These are phyloP conservation scores for Sthenelais limicola DNA, from an alignment of 2,888 invertebrate genomes.

Conservation along the genomic window DNA sequence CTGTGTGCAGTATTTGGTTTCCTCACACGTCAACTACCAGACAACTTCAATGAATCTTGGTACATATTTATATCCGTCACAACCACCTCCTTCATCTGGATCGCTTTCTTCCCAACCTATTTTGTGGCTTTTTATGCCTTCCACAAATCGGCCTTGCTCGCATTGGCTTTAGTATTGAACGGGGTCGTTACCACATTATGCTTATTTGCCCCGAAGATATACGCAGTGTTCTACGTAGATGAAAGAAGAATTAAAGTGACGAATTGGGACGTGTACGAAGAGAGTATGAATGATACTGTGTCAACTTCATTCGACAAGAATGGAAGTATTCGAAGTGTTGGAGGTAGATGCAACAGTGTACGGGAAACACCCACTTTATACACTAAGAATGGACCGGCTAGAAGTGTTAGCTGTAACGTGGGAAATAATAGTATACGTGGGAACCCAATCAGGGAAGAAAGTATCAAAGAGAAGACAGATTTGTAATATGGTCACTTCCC, in stretches of 20 bases:
- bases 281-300: too few relatives aligned
- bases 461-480: too few relatives aligned
- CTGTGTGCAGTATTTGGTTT: conserved; percentile 26
- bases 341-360: too few relatives aligned
- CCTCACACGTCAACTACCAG: conserved; percentile 31
- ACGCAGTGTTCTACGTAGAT: conserved; percentile 32
- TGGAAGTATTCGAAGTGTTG: too few relatives aligned
- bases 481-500: too few relatives aligned
- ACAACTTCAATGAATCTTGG: conserved; percentile 42
- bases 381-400: too few relatives aligned
- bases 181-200: conserved; percentile 23
- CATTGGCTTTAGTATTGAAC: conserved; percentile 13
- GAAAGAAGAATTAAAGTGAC: conserved; percentile 19
- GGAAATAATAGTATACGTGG: too few relatives aligned
- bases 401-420: too few relatives aligned
- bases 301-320: too few relatives aligned
- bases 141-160: conserved; percentile 19
- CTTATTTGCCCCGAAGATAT: conserved; percentile 35
- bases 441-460: too few relatives aligned
- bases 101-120: conserved; percentile 36
- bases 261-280: too few relatives aligned
- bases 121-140: conserved; percentile 30
- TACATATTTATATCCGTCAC: conserved; percentile 37
- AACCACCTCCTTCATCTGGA: conserved; percentile 36
- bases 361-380: too few relatives aligned